Percentiles rank a stretch among this genome's conserved stretches.
phyloP scores from a whole-genome alignment of 1,140 invertebrate species.

The Streblospio benedicti region DNA sequence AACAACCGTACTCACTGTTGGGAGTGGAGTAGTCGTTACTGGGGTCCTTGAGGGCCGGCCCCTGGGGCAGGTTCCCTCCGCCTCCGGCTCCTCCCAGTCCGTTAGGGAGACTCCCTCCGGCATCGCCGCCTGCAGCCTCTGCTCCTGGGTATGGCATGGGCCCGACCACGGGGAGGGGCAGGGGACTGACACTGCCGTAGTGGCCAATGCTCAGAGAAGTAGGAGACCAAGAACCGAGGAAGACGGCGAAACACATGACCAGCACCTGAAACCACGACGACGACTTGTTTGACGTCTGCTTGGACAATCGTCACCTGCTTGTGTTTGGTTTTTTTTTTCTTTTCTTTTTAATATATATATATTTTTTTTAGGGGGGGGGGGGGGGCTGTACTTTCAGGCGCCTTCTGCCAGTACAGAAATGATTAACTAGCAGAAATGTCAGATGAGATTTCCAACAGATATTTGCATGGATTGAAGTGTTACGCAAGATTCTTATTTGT shows the following conservation, averaged over 20 bases:
- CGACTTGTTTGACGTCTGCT: neutral
- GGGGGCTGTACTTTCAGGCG: no score
- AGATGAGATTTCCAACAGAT: neutral
- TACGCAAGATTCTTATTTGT: no score
- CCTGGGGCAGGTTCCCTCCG: neutral
- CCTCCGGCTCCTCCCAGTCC: neutral
- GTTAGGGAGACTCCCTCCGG: neutral
- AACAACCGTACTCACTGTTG: constrained; percentile 10
- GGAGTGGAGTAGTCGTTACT: constrained; percentile 12
- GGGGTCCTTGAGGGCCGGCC: neutral
- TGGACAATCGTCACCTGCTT: neutral
- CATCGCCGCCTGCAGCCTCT: neutral
- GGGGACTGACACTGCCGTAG: constrained; percentile 5
- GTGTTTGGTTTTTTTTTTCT: neutral
- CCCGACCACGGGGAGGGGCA: neutral
- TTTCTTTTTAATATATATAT: neutral
- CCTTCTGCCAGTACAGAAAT: no score
- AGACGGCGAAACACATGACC: constrained; percentile 46
- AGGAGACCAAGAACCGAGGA: constrained; percentile 43
- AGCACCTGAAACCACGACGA: constrained; percentile 34
- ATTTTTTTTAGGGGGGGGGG: no score
- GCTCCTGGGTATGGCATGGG: neutral
- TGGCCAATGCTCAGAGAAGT: constrained; percentile 40
- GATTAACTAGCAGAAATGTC: neutral
- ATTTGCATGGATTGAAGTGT: no score